Evolutionary conservation across 2,797 vertebrate genomes (phyloP), one percentile per base, ranked within the genome.

Genomic region (Buceros bicornis): DNA sequence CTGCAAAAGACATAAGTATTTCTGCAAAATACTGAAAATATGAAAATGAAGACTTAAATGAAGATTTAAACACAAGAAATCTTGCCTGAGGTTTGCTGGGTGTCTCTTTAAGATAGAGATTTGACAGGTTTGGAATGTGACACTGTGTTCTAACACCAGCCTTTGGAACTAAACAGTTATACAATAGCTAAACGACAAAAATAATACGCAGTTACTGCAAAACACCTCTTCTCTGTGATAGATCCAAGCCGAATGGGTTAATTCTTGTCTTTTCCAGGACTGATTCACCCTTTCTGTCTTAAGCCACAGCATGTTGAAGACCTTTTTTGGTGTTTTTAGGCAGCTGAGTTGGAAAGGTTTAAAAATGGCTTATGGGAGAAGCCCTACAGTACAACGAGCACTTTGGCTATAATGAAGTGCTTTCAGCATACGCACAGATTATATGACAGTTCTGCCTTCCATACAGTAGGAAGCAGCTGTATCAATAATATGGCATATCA

Each of bases 351-450:
- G 61, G 51, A 90, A 87, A 92, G 58, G 57, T 84, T 95, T 94
- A 90, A 91, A 85, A 87, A 82, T 50, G 62, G n/a, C 73, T 85
- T 71, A 76, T 40, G 42, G 50, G 31, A 65, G 79, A 94, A 96
- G 76, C 48, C 40, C 43, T 20, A 79, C 83, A 93, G 56, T 42
- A 62, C 66, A 73, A 37, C 5, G 45, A 88, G 45, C 47, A 50
- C 82, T 82, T 37, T 16, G 74, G 40, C 45, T 64, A 29, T 31
- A 54, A 58, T 66, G 78, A 76, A 82, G 45, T 40, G 60, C 70
- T 93, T 89, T 94, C 82, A 91, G 58, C 64, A 64, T 29, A 87
- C 26, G 58, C 61, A 47, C 45, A 77, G 92, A 90, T 95, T 93
- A 85, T 33, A 82, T 0, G 20, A 51, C 33, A 72, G 31, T 65